Base-by-base conservation (phyloP, 2,888 invertebrate species). In the Sinohyriopsis cumingii region DNA sequence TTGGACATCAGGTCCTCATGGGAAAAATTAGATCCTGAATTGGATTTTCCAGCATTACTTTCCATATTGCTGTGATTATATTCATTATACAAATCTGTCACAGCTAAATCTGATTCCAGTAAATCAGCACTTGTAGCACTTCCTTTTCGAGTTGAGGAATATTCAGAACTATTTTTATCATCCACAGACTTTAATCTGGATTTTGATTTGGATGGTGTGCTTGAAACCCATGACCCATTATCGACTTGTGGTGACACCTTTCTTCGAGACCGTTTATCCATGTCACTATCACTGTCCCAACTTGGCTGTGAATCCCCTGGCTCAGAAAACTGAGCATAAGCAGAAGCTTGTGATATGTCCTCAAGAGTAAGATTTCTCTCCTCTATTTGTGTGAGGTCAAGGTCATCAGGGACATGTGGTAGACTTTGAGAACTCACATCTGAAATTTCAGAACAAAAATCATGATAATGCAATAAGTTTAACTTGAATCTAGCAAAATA, bases 221-320 rank as follows among this genome's bases (percentile, higher is more conserved):
- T 45, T 15, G 45, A 45, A 12, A 45, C 15, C 45, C 45, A 45
- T 45, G 15, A 45, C 15, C 12, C 45, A 45, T 45, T 45, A 45
- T 3, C 15, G 25, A n/a, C 3, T 66, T 67, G 65, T 59, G 71
- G 65, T 54, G 74, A 71, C 4, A 66, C 63, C 56, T 59, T 65
- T 63, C 63, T 55, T 59, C 54, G 62, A 28, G 59, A 60, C 54
- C 67, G 68, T 22, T 60, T 67, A 57, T 77, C 73, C 73, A 75
- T 73, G 20, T 64, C 67, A 25, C 61, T 60, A 22, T 75, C 72
- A 66, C 68, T 73, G 25, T 61, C 53, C 9, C 55, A 45, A 45
- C 45, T 45, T 45, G 45, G 45, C 45, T 45, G 45, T 45, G 45
- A 45, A 45, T 45, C 45, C 45, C 45, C 45, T 15, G 12, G 45